Conservation (phyloP, 2,888 invertebrate species). For the Melinaea marsaeus region DNA sequence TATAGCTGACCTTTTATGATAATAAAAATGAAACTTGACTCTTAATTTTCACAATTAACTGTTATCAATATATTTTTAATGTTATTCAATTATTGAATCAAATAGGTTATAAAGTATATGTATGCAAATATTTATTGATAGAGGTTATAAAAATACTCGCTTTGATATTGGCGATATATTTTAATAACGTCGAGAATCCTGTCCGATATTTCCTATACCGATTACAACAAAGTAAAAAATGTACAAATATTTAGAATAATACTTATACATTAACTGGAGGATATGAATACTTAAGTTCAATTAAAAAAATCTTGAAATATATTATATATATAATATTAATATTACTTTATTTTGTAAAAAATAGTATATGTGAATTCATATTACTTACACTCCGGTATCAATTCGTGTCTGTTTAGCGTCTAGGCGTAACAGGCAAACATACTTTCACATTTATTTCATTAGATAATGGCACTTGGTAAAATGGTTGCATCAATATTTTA, state of each 20-base stretch:
- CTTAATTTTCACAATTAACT: neutral
- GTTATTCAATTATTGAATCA: neutral
- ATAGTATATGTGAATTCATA: neutral
- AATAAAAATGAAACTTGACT: neutral
- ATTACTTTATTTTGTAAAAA: neutral
- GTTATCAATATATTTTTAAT: neutral
- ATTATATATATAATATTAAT: too few species aligned
- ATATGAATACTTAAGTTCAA: too few species aligned
- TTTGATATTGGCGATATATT: neutral
- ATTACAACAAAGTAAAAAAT: neutral
- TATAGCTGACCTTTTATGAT: neutral
- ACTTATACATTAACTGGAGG: too few species aligned
- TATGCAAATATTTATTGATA: neutral
- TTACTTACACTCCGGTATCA: neutral
- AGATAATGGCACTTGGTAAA: constrained; percentile 2
- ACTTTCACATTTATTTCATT: neutral
- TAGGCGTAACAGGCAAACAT: neutral
- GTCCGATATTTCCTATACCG: neutral
- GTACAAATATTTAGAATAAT: neutral
- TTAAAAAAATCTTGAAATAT: too few species aligned
- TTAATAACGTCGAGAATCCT: neutral
- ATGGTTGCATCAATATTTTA: neutral
- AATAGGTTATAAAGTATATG: neutral
- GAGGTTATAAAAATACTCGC: neutral
- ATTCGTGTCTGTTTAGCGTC: neutral